Evolutionary conservation across 2,888 invertebrate species (phyloP), one percentile per base, ranked within the genome.

Genomic region (Campaea margaritaria): DNA sequence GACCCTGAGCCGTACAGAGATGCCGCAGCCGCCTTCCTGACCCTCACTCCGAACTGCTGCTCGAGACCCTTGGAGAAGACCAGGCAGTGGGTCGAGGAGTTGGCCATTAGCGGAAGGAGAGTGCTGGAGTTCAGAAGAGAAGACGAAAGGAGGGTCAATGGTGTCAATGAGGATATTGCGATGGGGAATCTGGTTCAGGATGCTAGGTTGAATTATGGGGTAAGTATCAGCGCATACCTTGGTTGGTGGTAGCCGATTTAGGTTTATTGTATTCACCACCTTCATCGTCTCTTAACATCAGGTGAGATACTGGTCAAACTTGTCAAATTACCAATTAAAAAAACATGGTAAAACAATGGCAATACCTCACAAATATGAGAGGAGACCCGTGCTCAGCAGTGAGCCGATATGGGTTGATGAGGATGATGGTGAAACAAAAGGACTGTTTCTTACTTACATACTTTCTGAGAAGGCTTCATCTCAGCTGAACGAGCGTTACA

Each of bases 1-100:
- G 85, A 88, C 34, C 86, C 91, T 0, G 86, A 89, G 21, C 74
- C 81, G 0, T 91, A 89, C 42, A 85, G 89, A 52, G 89, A 89
- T 14, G 89, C 92, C 0, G 90, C 93, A 0, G 67, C 82, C 0
- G 85, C 91, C 0, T 87, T 91, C 68, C 70, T 93, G 7, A 75
- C 75, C 0, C 74, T 93, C 0, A 81, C 96, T 31, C 98, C 98
- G 0, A 89, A 86, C 49, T 95, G 95, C 74, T 95, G 95, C 72
- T 76, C 71, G 0, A 80, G 88, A 42, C 81, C 90, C 0, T 57
- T 90, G 34, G 81, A 81, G 13, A 84, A 77, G 70, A 91, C 91
- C 0, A 84, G 76, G 41, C 78, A 82, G 12, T 91, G 87, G 88
- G 83, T 87, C 1, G 86, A 89, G n/a, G 89, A 91, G 13, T 45